Evolutionary conservation across 2,113 vertebrate species (phyloP).

Genomic region (Dissostichus mawsoni): DNA sequence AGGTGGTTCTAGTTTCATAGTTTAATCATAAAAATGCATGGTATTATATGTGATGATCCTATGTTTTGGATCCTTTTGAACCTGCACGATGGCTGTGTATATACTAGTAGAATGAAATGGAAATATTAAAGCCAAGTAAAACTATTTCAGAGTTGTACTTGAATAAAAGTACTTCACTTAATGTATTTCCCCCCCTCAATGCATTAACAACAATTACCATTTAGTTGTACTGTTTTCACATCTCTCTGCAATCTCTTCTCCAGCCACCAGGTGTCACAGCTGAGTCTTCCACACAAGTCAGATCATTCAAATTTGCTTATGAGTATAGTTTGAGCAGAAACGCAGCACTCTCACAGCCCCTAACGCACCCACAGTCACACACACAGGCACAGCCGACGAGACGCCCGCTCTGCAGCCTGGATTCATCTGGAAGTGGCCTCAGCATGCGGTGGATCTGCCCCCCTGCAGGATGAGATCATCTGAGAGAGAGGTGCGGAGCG

Average conservation of each 20-base stretch:
- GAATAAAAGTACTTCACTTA: too few relatives aligned
- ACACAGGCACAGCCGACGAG: slow-evolving; percentile 34
- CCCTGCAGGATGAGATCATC: slow-evolving; percentile 84
- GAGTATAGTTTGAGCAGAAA: slow-evolving; percentile 42
- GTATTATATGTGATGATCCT: not conserved
- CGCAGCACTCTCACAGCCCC: slow-evolving; percentile 20
- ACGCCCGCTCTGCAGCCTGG: slow-evolving; percentile 74
- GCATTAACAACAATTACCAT: too few relatives aligned
- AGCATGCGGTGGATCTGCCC: slow-evolving; percentile 55
- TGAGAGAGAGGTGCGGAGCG: slow-evolving; percentile 48
- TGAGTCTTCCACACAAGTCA: slow-evolving; percentile 49
- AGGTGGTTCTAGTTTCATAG: not conserved
- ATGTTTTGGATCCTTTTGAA: not conserved
- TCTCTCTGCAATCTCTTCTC: slow-evolving; percentile 8
- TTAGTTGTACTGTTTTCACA: not conserved
- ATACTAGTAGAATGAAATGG: not conserved
- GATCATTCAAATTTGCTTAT: slow-evolving; percentile 68
- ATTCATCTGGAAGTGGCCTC: slow-evolving; percentile 61
- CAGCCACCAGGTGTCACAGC: slow-evolving; percentile 61
- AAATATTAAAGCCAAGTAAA: too few relatives aligned
- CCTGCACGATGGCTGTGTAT: too few relatives aligned
- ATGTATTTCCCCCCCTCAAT: too few relatives aligned
- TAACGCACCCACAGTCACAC: slow-evolving; percentile 25
- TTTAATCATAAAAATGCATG: not conserved
- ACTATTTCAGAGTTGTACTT: too few relatives aligned